phyloP scores from a whole-genome alignment of 2,888 invertebrate species.

The Eilema caniola region DNA sequence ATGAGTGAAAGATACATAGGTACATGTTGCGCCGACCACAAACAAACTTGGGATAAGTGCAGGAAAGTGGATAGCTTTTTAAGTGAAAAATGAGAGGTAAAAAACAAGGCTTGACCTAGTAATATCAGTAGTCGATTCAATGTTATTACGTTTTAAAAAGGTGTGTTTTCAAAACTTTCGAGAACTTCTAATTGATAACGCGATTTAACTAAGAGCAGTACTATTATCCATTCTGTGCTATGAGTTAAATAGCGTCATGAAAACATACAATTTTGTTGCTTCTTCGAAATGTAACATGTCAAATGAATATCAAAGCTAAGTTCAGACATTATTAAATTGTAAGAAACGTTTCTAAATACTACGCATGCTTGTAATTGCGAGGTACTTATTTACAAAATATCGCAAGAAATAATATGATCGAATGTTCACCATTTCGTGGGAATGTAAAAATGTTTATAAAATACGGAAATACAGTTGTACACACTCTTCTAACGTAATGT shows the following conservation, averaged over 20 bases:
- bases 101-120: neutral
- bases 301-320: too few relatives aligned
- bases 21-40: too few relatives aligned
- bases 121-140: neutral
- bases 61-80: neutral
- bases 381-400: neutral
- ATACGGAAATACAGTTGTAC: neutral
- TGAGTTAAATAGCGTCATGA: too few relatives aligned
- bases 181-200: too few relatives aligned
- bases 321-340: neutral
- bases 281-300: too few relatives aligned
- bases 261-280: too few relatives aligned
- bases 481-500: neutral
- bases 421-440: neutral
- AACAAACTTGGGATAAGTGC: too few relatives aligned
- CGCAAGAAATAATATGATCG: neutral
- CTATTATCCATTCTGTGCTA: too few relatives aligned
- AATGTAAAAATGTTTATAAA: slow-evolving; percentile 3
- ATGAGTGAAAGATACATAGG: too few relatives aligned
- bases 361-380: neutral
- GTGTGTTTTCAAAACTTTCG: too few relatives aligned
- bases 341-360: neutral
- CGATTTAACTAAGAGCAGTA: too few relatives aligned
- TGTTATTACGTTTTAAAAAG: too few relatives aligned
- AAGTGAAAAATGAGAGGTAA: neutral